Conservation (phyloP, 2,797 vertebrate genomes). For the Chaetophractus vellerosus region DNA sequence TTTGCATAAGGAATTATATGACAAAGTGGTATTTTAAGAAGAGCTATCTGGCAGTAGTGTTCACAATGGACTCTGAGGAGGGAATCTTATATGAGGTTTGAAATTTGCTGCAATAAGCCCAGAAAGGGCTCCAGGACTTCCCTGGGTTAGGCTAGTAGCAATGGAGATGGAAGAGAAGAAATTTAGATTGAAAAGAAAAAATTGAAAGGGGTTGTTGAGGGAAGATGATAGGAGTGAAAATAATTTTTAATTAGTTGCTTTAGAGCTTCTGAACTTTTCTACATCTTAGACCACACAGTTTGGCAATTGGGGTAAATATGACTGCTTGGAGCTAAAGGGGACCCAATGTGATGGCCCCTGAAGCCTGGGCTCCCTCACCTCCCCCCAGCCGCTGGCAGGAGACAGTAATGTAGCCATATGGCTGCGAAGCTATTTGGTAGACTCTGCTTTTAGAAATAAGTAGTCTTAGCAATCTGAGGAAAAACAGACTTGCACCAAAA, state of each 20-base stretch:
- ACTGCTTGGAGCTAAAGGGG: neutral
- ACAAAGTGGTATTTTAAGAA: constrained; percentile 9
- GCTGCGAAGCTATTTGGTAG: constrained; percentile 26
- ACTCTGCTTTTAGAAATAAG: constrained; percentile 15
- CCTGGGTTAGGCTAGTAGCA: neutral
- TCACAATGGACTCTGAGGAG: too few relatives aligned
- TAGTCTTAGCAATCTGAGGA: neutral
- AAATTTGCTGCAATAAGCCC: neutral
- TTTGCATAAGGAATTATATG: neutral
- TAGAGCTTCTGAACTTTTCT: neutral
- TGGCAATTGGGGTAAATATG: neutral
- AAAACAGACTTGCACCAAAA: neutral
- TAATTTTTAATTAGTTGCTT: neutral
- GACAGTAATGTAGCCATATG: neutral
- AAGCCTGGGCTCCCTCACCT: neutral
- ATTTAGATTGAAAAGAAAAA: constrained; percentile 53
- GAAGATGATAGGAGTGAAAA: neutral
- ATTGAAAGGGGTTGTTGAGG: neutral
- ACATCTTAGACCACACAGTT: neutral
- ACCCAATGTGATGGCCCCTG: neutral
- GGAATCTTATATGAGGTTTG: neutral
- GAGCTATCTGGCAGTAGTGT: neutral
- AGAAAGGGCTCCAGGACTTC: neutral
- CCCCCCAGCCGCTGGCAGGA: neutral
- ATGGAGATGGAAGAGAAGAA: neutral